Percentiles rank a stretch among this genome's conserved stretches.
Conservation (phyloP, 2,797 vertebrate species). For the Falco cherrug region DNA sequence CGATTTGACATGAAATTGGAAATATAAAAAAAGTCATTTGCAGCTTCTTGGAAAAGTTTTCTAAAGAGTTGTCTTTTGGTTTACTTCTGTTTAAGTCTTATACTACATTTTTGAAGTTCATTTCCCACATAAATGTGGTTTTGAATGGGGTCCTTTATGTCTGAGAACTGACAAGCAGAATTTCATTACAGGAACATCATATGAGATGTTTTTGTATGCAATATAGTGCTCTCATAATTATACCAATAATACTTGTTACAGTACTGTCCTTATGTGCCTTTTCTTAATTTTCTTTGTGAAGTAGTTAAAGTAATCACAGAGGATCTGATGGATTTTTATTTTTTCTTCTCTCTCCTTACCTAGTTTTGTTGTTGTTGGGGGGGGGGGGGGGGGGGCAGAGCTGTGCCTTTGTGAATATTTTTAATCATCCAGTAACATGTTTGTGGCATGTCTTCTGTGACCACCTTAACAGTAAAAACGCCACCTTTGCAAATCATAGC, state of each 20-base stretch:
- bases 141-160: background rate
- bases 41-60: background rate
- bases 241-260: background rate
- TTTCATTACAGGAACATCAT: background rate
- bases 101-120: background rate
- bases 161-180: background rate
- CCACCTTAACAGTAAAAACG: background rate
- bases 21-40: background rate
- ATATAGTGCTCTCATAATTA: background rate
- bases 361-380: background rate
- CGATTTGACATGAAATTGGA: background rate
- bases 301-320: background rate
- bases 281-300: background rate
- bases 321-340: background rate
- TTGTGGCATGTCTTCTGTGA: background rate
- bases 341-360: background rate
- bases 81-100: background rate
- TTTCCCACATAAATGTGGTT: background rate
- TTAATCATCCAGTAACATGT: accelerated
- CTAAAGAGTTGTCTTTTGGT: background rate
- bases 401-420: background rate
- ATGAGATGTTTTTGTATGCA: background rate
- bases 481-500: background rate
- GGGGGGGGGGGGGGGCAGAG: no score
- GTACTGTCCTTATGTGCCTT: background rate